Evolutionary conservation across 2,888 invertebrate species (phyloP), one percentile per base, ranked within the genome.

Genomic region (Lacanobia wlatinum): DNA sequence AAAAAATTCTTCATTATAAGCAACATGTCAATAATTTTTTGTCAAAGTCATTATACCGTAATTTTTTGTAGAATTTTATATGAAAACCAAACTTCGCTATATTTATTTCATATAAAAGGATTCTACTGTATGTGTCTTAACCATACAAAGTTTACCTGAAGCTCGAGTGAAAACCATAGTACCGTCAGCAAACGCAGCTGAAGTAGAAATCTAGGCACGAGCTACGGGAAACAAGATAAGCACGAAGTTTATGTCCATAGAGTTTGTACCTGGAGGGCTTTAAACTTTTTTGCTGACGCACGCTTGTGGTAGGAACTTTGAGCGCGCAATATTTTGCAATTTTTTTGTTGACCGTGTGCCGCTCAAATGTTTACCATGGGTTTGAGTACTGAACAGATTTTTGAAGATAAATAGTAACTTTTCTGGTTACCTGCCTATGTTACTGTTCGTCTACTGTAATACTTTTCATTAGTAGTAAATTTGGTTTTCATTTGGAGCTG

Each of bases 141-240:
- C 18, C 48, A 48, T 7, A 34, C 28, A 48, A 60, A 18, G 4
- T 28, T 50, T 28, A 14, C 18, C 14, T 43, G 34, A 56, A 48
- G 61, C 34, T 65, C 63, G 21, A 67, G 63, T 64, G 50, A 34
- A 28, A 52, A 48, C 67, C 28, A 2, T 71, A 50, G 80, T 80
- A 73, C 34, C 67, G 73, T 73, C 58, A 66, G 68, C 62, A 83
- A 80, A 67, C 69, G 38, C 59, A 74, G 59, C 59, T 8, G 46
- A 76, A 82, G 70, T 79, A 70, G 76, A 70, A 81, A 69, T 70
- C 83, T 77, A 80, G 80, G 61, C 66, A 70, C 62, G 71, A 77
- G 77, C 61, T 66, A 65, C 56, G 70, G 74, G 59, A 70, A 78
- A 81, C 76, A 67, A 78, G 85, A 81, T 80, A 85, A 85, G 60